phyloP scores from a whole-genome alignment of 2,113 vertebrate species.

The Myotis lucifugus region DNA sequence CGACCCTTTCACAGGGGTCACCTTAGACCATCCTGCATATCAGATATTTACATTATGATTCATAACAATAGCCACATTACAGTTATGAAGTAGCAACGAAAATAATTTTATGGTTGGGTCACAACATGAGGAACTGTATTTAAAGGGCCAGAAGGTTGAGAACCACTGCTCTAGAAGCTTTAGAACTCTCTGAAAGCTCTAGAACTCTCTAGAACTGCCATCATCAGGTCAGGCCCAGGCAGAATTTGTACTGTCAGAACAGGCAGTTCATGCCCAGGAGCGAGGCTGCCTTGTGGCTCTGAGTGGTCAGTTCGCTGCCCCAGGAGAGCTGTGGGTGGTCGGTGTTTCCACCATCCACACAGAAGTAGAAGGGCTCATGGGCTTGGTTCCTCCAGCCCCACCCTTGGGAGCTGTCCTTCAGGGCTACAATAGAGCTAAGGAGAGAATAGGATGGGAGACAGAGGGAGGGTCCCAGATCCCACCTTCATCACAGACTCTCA shows the following conservation, averaged over 20 bases:
- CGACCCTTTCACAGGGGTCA: too few species aligned
- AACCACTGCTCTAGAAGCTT: background rate
- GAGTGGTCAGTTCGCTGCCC: background rate
- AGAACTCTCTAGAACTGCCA: background rate
- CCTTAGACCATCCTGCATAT: too few species aligned
- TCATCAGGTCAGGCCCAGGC: too few species aligned
- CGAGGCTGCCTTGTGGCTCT: background rate
- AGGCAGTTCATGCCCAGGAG: background rate
- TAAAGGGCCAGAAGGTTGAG: too few species aligned
- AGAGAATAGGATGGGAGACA: background rate
- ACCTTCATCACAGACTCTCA: background rate
- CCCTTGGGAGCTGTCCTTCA: background rate
- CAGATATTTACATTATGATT: too few species aligned
- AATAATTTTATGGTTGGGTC: too few species aligned
- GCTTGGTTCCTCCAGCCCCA: background rate
- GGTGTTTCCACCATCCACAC: background rate
- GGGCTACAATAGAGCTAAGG: too few species aligned
- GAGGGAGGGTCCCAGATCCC: background rate
- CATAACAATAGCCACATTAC: too few species aligned
- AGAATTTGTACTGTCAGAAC: background rate
- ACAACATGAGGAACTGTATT: too few species aligned
- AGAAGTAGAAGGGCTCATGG: background rate
- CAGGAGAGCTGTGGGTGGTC: background rate
- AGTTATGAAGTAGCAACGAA: too few species aligned
- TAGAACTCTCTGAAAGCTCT: background rate